These are phyloP conservation scores for Neodon shergylaensis DNA, from an alignment of 2,113 vertebrate species.

Conservation along the genomic window DNA sequence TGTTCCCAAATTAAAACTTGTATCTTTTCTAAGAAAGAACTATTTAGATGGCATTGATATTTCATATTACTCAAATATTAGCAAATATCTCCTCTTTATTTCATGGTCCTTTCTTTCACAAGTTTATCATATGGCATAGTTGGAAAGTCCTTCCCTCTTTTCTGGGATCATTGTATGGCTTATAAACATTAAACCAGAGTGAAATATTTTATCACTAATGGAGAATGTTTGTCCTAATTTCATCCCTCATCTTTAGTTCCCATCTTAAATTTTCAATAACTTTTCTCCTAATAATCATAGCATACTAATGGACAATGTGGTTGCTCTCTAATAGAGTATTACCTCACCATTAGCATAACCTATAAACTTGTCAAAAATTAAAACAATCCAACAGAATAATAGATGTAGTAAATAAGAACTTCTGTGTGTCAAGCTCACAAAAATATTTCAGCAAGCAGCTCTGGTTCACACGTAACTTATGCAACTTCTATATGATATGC, in stretches of 20 bases:
- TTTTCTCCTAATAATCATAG: neutral
- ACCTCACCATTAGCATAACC: neutral
- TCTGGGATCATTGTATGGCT: neutral
- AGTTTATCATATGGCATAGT: neutral
- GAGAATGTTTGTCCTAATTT: neutral
- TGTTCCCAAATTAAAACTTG: neutral
- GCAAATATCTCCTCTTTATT: neutral
- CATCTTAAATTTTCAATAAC: neutral
- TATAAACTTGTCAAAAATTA: neutral
- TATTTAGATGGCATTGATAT: neutral
- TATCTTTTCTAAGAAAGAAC: neutral
- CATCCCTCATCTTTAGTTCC: neutral
- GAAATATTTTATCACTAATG: neutral
- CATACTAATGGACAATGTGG: neutral
- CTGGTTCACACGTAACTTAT: neutral
- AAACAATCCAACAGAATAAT: neutral
- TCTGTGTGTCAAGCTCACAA: neutral
- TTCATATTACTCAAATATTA: neutral
- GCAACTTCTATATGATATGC: neutral
- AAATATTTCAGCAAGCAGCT: neutral
- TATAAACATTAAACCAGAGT: neutral
- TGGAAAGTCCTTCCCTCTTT: neutral
- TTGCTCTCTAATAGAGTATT: neutral
- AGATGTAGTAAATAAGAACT: conserved; percentile 1
- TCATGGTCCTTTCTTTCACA: neutral